A percentile compares a stretch with the other conserved stretches of the same genome.
phyloP scores from a whole-genome alignment of 2,113 vertebrate genomes.

The Nerophis ophidion region DNA sequence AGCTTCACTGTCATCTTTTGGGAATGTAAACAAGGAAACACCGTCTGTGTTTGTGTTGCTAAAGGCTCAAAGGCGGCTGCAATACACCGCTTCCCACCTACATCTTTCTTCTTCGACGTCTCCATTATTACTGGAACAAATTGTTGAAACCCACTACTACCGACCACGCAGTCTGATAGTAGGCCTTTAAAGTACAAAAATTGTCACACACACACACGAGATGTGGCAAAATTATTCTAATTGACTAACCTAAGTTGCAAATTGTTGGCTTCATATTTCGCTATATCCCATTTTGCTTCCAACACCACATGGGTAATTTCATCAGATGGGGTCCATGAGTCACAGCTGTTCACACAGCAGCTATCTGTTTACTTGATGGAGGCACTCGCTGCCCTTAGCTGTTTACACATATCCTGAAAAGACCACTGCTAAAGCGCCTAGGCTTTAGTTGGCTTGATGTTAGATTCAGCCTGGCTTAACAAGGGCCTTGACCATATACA shows the following conservation, averaged over 20 bases:
- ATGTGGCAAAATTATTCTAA: not conserved
- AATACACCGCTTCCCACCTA: too few relatives aligned
- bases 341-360: conserved; percentile 46
- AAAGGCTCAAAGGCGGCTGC: too few relatives aligned
- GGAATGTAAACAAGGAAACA: too few relatives aligned
- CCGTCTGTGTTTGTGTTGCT: too few relatives aligned
- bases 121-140: too few relatives aligned
- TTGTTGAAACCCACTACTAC: too few relatives aligned
- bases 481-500: conserved; percentile 49
- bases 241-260: conserved; percentile 2
- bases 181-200: too few relatives aligned
- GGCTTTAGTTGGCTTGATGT: conserved; percentile 33
- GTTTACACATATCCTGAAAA: conserved; percentile 63
- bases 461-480: conserved; percentile 24
- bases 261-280: not conserved
- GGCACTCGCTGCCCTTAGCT: conserved; percentile 55
- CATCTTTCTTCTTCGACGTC: too few relatives aligned
- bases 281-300: conserved; percentile 14
- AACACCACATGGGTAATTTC: conserved; percentile 45
- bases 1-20: too few relatives aligned
- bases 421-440: conserved; percentile 40
- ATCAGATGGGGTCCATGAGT: conserved; percentile 56
- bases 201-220: too few relatives aligned
- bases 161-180: too few relatives aligned
- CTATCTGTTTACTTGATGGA: conserved; percentile 61